phyloP scores from a whole-genome alignment of 2,888 invertebrate species.

The Limnephilus marmoratus region DNA sequence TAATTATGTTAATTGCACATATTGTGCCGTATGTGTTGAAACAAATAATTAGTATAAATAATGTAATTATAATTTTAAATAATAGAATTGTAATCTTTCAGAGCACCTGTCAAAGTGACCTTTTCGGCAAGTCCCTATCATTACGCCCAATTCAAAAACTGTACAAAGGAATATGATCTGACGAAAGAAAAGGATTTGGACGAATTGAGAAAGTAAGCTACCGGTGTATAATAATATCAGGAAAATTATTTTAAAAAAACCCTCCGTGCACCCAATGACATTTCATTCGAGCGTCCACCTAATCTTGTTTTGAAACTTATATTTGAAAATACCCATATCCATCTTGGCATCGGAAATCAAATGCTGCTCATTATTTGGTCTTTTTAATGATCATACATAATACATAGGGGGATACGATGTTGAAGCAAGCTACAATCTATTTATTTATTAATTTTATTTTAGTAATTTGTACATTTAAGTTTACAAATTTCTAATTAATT shows the following conservation, averaged over 20 bases:
- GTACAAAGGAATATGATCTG: conserved; percentile 95
- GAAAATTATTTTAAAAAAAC: not conserved
- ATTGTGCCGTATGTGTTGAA: too few relatives aligned
- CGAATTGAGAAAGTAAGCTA: conserved; percentile 85
- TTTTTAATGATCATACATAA: too few relatives aligned
- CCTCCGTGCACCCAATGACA: too few relatives aligned
- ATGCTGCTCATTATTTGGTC: too few relatives aligned
- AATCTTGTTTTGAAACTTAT: not conserved
- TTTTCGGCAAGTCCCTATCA: conserved; percentile 99
- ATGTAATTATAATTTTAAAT: too few relatives aligned
- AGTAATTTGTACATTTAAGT: too few relatives aligned
- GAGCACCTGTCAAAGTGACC: conserved; percentile 97
- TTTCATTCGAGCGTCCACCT: not conserved
- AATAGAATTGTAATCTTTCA: not conserved
- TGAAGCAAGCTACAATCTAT: too few relatives aligned
- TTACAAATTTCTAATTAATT: too few relatives aligned
- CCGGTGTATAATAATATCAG: not conserved
- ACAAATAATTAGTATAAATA: too few relatives aligned
- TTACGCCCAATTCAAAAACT: conserved; percentile 97
- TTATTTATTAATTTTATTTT: too few relatives aligned
- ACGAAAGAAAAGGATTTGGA: conserved; percentile 95
- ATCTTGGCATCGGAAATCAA: not conserved
- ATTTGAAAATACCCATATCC: not conserved
- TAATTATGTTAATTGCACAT: too few relatives aligned
- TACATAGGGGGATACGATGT: too few relatives aligned